Conservation (phyloP, 2,113 vertebrate species). For the Nycticryphes semicollaris region DNA sequence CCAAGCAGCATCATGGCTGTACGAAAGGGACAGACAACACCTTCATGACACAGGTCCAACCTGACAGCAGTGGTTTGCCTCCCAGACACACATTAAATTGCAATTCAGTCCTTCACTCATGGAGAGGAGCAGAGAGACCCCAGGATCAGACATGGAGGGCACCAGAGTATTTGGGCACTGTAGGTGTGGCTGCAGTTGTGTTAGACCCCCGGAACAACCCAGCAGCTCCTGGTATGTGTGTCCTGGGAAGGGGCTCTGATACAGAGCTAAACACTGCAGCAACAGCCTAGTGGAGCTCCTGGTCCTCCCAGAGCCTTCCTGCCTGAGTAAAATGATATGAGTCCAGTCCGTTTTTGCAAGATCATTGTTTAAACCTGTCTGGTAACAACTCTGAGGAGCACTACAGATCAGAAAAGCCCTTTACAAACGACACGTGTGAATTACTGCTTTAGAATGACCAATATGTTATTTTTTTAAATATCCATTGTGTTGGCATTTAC, state of each 20-base stretch:
- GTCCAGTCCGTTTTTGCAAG: not conserved
- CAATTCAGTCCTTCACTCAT: not conserved
- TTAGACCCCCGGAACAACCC: not conserved
- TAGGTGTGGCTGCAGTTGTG: too few relatives aligned
- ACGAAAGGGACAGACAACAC: not conserved
- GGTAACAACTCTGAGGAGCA: not conserved
- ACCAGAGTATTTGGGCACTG: not conserved
- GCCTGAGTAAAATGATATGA: not conserved
- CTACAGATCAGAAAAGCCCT: not conserved
- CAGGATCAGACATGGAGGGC: not conserved
- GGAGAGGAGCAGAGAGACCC: not conserved
- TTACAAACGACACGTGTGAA: not conserved
- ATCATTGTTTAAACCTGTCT: not conserved
- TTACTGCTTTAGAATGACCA: not conserved
- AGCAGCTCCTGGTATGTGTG: rapidly evolving
- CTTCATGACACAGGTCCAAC: rapidly evolving
- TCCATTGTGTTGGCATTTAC: not conserved
- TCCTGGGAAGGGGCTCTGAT: not conserved
- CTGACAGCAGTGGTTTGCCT: not conserved
- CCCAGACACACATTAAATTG: not conserved
- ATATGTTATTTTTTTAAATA: not conserved
- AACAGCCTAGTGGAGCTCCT: not conserved
- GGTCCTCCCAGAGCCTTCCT: not conserved
- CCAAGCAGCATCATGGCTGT: not conserved
- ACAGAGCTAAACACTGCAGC: rapidly evolving